Conservation (phyloP, 2,888 invertebrate species). For the Opisthograptis luteolata region DNA sequence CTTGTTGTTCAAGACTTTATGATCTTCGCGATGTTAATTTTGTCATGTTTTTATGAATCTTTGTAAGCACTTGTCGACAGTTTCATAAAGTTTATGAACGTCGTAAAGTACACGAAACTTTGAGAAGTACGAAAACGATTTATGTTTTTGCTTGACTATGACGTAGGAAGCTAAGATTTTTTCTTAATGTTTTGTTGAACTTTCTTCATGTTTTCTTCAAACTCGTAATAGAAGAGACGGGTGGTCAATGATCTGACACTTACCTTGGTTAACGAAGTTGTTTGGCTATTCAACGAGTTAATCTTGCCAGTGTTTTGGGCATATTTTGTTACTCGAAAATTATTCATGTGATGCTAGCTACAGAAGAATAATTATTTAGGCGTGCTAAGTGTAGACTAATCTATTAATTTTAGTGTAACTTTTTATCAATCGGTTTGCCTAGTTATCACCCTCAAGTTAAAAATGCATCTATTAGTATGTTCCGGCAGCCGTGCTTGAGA, state of each 20-base stretch:
- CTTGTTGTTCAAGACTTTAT: conserved; percentile 14
- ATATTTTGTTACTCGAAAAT: background rate
- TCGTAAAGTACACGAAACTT: conserved; percentile 14
- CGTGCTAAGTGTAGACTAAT: background rate
- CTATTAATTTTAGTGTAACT: too few relatives aligned
- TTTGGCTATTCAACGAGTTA: too few relatives aligned
- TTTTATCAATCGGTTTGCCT: too few relatives aligned
- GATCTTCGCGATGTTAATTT: conserved; percentile 16
- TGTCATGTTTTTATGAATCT: conserved; percentile 14
- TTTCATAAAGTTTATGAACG: conserved; percentile 5
- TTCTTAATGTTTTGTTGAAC: too few relatives aligned
- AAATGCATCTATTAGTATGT: too few relatives aligned
- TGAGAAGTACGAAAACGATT: conserved; percentile 4
- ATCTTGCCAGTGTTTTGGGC: too few relatives aligned
- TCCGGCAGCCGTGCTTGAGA: too few relatives aligned
- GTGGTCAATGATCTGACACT: too few relatives aligned
- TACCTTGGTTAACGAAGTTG: too few relatives aligned
- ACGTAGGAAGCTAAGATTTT: conserved; percentile 7
- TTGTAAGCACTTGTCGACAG: conserved; percentile 2
- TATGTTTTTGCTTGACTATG: background rate
- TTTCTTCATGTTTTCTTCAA: too few relatives aligned
- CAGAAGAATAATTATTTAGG: background rate
- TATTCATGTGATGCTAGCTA: background rate
- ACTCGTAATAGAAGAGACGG: too few relatives aligned
- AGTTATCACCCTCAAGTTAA: too few relatives aligned